phyloP scores from a whole-genome alignment of 2,888 invertebrate species.

The Harpalus rubripes region DNA sequence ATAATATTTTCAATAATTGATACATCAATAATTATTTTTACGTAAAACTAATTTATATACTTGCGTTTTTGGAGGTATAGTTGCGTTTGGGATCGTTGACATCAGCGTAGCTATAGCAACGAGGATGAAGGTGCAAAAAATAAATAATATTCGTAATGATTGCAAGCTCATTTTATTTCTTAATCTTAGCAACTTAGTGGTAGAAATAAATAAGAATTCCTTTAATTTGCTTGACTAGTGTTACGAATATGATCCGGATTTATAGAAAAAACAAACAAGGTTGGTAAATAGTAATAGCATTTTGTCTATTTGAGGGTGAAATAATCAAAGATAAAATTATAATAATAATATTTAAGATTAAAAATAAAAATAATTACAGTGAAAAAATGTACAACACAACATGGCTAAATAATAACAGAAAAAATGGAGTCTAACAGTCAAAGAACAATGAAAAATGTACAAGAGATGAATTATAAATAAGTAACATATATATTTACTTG shows the following conservation, averaged over 20 bases:
- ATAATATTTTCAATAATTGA: background rate
- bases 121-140: background rate
- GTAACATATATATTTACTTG: conserved; percentile 77
- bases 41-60: background rate
- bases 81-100: background rate
- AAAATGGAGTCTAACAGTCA: conserved; percentile 50
- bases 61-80: background rate
- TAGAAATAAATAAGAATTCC: background rate
- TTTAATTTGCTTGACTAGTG: background rate
- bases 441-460: conserved; percentile 62
- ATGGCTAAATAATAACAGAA: conserved; percentile 60
- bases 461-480: conserved; percentile 74
- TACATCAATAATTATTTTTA: background rate
- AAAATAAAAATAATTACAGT: conserved; percentile 67
- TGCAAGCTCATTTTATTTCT: conserved; percentile 39
- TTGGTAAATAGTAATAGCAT: conserved; percentile 62
- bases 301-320: conserved; percentile 65
- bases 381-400: conserved; percentile 66
- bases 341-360: conserved; percentile 66
- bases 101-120: background rate
- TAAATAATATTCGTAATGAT: conserved; percentile 22
- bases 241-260: background rate
- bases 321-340: conserved; percentile 65
- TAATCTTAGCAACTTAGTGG: conserved; percentile 12
- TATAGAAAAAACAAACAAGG: conserved; percentile 43